Evolutionary conservation across 2,797 vertebrate genomes (phyloP).

Genomic region (Lithobates pipiens): DNA sequence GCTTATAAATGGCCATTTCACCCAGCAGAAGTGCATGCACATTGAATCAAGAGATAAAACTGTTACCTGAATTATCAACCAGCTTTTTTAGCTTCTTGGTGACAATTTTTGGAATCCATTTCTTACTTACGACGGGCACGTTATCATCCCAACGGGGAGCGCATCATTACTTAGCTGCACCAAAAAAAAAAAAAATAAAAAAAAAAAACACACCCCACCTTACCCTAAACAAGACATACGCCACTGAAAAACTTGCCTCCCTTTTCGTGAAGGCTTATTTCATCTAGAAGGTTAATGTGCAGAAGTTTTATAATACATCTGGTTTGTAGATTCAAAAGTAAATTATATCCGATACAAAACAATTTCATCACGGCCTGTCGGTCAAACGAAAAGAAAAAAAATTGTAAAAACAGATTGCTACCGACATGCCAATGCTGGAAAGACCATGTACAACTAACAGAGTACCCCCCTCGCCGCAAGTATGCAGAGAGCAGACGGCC

Average conservation of each 20-base stretch:
- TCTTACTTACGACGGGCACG: too few species aligned
- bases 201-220: too few species aligned
- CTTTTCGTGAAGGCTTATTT: constrained; percentile 40
- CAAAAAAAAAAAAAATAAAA: too few species aligned
- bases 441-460: constrained; percentile 9
- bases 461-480: neutral
- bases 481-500: constrained; percentile 4
- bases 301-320: constrained; percentile 9
- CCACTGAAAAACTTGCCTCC: neutral
- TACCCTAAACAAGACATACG: neutral
- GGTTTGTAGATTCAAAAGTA: constrained; percentile 46
- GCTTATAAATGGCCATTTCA: too few species aligned
- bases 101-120: too few species aligned
- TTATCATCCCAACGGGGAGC: too few species aligned
- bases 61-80: too few species aligned
- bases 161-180: too few species aligned
- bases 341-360: constrained; percentile 48
- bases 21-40: neutral
- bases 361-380: constrained; percentile 61
- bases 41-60: neutral
- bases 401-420: neutral
- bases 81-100: too few species aligned
- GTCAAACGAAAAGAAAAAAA: constrained; percentile 14
- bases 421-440: constrained; percentile 24
- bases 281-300: constrained; percentile 35